These are phyloP conservation scores for Crypturellus undulatus DNA, from an alignment of 2,113 vertebrate species.

Conservation along the genomic window DNA sequence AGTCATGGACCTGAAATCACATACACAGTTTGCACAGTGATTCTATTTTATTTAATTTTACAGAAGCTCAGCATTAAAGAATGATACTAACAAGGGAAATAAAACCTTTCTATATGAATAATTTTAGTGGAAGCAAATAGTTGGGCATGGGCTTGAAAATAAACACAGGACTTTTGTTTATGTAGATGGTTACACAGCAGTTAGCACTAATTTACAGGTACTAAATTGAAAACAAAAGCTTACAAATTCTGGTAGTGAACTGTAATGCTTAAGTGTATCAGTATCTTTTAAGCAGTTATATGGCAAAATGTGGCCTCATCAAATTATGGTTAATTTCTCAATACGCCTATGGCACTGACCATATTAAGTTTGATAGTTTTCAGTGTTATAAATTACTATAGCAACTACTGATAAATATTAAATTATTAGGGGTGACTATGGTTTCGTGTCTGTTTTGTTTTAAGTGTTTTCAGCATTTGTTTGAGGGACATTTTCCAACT, in stretches of 20 bases:
- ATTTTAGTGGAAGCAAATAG: neutral
- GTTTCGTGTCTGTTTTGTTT: constrained; percentile 54
- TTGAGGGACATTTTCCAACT: constrained; percentile 37
- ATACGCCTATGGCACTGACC: constrained; percentile 14
- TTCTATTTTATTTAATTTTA: constrained; percentile 1
- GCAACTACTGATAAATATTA: constrained; percentile 60
- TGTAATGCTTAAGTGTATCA: neutral
- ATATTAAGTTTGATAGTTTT: constrained; percentile 58
- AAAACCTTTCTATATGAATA: neutral
- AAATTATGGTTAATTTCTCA: constrained; percentile 51
- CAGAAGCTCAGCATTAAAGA: neutral
- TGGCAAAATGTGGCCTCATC: constrained; percentile 26
- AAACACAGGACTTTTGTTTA: constrained; percentile 27
- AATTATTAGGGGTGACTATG: constrained; percentile 45
- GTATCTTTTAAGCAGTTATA: neutral
- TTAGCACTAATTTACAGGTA: constrained; percentile 53
- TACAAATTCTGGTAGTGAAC: constrained; percentile 22
- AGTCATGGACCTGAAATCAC: constrained; percentile 12
- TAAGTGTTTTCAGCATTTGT: constrained; percentile 46
- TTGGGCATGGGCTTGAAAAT: constrained; percentile 30
- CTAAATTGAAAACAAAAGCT: constrained; percentile 58
- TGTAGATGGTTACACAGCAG: constrained; percentile 33
- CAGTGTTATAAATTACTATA: constrained; percentile 56
- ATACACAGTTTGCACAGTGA: neutral
- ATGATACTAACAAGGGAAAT: neutral